Conservation (phyloP, 2,888 invertebrate species). For the Chorisops tibialis region DNA sequence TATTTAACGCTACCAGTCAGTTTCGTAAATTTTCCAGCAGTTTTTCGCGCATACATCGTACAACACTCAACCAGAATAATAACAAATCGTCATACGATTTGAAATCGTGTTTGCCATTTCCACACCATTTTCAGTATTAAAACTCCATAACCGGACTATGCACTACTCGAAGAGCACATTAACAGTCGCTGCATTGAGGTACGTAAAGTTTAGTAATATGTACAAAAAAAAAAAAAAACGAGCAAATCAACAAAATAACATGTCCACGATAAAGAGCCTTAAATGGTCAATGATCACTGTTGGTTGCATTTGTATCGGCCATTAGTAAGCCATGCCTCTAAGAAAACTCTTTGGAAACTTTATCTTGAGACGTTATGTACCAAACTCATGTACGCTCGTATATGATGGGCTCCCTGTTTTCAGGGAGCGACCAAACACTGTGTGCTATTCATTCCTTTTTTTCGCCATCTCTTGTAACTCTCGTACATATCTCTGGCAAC, state of each 20-base stretch:
- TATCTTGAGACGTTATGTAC: conserved; percentile 23
- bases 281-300: conserved; percentile 23
- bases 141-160: conserved; percentile 19
- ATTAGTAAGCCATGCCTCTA: not conserved
- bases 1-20: too few relatives aligned
- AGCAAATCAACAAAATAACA: conserved; percentile 9
- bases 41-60: not conserved
- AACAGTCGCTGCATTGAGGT: not conserved
- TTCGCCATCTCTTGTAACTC: too few relatives aligned
- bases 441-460: too few relatives aligned
- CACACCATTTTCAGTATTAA: conserved; percentile 20
- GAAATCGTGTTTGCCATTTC: conserved; percentile 24
- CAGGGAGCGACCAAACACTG: not conserved
- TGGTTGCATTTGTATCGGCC: conserved; percentile 23
- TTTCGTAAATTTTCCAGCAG: not conserved
- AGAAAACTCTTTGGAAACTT: conserved; percentile 3
- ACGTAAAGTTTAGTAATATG: not conserved
- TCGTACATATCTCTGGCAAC: too few relatives aligned
- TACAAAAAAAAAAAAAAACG: conserved; percentile 13
- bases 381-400: conserved; percentile 8
- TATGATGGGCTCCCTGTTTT: conserved; percentile 11
- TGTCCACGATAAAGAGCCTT: conserved; percentile 21
- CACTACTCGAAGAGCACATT: conserved; percentile 3
- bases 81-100: conserved; percentile 26
- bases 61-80: not conserved